Evolutionary conservation across 2,797 vertebrate genomes (phyloP).

Genomic region (Coracias cyanogaster): DNA sequence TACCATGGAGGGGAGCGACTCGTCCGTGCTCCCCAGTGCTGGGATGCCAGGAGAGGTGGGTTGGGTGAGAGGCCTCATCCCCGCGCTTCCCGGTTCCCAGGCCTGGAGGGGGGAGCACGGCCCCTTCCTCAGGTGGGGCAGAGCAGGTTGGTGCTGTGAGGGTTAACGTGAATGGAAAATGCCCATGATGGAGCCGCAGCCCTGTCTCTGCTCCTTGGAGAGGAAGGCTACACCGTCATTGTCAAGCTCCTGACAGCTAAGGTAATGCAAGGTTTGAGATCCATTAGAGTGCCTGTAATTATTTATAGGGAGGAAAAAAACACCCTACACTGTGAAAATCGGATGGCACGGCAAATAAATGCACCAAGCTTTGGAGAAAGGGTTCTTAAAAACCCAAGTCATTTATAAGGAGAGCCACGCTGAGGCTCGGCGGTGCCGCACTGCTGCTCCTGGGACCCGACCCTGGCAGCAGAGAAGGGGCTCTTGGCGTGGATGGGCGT

Average conservation of each 20-base stretch:
- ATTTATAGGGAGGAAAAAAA: constrained; percentile 55
- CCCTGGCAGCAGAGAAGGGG: neutral
- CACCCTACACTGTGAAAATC: neutral
- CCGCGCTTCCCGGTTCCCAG: fast-evolving
- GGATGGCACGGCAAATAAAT: neutral
- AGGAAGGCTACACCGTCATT: neutral
- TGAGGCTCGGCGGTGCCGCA: fast-evolving
- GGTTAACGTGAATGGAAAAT: neutral
- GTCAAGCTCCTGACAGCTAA: constrained; percentile 43
- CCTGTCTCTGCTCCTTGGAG: neutral
- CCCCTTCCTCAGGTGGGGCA: fast-evolving
- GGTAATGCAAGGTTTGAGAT: constrained; percentile 53
- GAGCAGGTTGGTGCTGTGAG: neutral
- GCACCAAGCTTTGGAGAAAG: neutral
- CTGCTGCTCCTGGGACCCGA: neutral
- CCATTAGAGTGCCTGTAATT: constrained; percentile 72
- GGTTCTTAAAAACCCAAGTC: neutral
- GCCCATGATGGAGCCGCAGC: neutral
- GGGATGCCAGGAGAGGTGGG: neutral
- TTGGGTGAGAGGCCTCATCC: neutral
- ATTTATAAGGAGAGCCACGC: neutral
- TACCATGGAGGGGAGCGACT: neutral
- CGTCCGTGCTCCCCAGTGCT: neutral
- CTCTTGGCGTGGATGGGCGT: neutral
- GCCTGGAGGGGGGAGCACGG: neutral